A percentile compares a stretch with the other conserved stretches of the same genome.
Conservation (phyloP, 2,113 vertebrate genomes). For the Lagopus muta region DNA sequence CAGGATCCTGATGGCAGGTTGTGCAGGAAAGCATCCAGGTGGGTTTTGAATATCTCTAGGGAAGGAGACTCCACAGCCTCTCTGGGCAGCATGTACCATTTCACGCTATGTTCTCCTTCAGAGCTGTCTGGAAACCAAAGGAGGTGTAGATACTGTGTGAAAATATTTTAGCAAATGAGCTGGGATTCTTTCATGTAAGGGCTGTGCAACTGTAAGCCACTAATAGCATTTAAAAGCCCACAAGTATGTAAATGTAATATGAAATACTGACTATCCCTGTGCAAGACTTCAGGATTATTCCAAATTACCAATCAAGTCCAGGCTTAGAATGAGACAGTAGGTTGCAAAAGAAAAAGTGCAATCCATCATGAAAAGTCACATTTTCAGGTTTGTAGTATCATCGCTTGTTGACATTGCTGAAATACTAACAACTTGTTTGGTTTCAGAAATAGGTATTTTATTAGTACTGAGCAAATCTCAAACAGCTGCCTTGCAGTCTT, state of each 20-base stretch:
- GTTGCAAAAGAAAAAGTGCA: background rate
- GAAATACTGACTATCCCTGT: background rate
- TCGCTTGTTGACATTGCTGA: background rate
- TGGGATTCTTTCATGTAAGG: background rate
- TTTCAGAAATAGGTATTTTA: background rate
- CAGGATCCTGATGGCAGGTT: background rate
- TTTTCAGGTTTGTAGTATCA: background rate
- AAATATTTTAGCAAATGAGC: background rate
- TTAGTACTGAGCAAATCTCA: background rate
- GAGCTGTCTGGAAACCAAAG: background rate
- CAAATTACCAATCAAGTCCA: background rate
- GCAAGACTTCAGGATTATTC: background rate
- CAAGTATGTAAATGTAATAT: background rate
- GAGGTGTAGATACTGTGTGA: background rate
- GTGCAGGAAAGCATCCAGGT: background rate
- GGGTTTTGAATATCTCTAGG: background rate
- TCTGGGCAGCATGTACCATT: background rate
- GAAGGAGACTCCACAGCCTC: background rate
- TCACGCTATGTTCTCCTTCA: background rate
- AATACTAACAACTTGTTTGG: background rate
- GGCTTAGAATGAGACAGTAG: background rate
- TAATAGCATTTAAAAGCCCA: background rate
- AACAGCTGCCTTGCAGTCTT: background rate
- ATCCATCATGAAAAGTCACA: background rate
- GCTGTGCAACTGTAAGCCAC: background rate